phyloP scores from a whole-genome alignment of 2,888 invertebrate species.

The Brachynemurus nebulosus region DNA sequence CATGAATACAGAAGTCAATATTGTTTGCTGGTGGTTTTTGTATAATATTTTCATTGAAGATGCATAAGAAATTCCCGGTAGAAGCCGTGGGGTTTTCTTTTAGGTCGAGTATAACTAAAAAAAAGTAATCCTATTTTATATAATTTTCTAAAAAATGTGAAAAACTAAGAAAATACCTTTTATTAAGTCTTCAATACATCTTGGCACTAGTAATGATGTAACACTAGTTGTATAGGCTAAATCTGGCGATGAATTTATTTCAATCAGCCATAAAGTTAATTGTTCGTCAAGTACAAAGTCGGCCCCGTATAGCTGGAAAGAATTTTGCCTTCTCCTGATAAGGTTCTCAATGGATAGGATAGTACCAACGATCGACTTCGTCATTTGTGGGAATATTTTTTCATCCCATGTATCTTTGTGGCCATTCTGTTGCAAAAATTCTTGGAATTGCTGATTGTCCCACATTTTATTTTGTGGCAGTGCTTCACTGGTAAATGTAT shows the following conservation, averaged over 20 bases:
- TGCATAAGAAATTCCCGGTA: conserved; percentile 44
- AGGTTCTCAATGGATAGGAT: conserved; percentile 76
- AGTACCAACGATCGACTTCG: conserved; percentile 44
- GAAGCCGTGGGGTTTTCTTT: conserved; percentile 29
- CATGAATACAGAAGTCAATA: neutral
- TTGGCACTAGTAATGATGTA: conserved; percentile 72
- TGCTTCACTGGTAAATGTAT: conserved; percentile 37
- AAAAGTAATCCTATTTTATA: conserved; percentile 3
- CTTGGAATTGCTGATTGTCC: conserved; percentile 57
- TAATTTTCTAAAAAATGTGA: neutral
- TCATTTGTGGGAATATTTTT: conserved; percentile 58
- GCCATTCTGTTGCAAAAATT: conserved; percentile 37
- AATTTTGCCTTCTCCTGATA: conserved; percentile 67
- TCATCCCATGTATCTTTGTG: conserved; percentile 67
- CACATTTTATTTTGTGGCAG: conserved; percentile 79
- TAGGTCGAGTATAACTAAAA: conserved; percentile 40
- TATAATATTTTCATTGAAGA: conserved; percentile 21
- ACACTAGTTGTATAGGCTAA: conserved; percentile 80
- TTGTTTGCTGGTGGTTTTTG: neutral
- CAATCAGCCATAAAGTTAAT: conserved; percentile 82
- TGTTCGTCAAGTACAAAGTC: conserved; percentile 89
- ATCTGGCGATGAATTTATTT: conserved; percentile 89
- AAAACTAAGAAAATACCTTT: conserved; percentile 49
- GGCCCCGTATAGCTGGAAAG: conserved; percentile 88
- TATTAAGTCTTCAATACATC: conserved; percentile 77